A percentile compares a stretch with the other conserved stretches of the same genome.
Conservation (phyloP, 2,113 vertebrate species). For the Chascanopsetta lugubris region DNA sequence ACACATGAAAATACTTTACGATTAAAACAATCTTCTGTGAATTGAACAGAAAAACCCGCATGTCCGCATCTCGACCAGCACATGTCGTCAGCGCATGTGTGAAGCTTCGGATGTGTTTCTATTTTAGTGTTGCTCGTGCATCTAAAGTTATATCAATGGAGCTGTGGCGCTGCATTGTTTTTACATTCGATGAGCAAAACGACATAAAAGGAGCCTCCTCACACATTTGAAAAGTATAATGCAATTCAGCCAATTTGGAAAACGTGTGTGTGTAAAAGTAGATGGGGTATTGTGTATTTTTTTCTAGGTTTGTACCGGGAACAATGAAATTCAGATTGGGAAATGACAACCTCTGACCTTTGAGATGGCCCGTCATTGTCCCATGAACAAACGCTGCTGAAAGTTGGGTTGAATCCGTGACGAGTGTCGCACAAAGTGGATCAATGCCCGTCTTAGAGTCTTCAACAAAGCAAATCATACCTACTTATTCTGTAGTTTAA, state of each 20-base stretch:
- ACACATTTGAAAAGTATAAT: too few species aligned
- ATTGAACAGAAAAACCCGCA: constrained; percentile 1
- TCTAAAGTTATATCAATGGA: neutral
- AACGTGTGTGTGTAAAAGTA: too few species aligned
- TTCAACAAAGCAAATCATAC: constrained; percentile 25
- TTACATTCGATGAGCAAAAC: constrained; percentile 3
- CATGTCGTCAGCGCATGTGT: constrained; percentile 11
- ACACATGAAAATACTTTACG: too few species aligned
- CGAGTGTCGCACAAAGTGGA: constrained; percentile 2
- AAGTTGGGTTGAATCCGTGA: constrained; percentile 20
- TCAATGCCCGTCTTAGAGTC: constrained; percentile 10
- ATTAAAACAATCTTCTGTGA: too few species aligned
- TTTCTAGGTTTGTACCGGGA: neutral
- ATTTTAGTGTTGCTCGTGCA: constrained; percentile 24
- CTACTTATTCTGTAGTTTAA: constrained; percentile 6
- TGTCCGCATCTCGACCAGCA: constrained; percentile 11
- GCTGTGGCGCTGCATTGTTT: constrained; percentile 12
- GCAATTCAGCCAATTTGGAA: too few species aligned
- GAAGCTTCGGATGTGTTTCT: constrained; percentile 10
- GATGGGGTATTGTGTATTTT: too few species aligned
- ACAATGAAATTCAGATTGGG: constrained; percentile 19
- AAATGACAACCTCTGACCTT: too few species aligned
- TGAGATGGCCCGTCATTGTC: neutral
- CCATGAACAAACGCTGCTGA: constrained; percentile 30
- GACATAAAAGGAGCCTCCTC: neutral